phyloP scores from a whole-genome alignment of 1,140 invertebrate species.

The Chrysomallon squamiferum region DNA sequence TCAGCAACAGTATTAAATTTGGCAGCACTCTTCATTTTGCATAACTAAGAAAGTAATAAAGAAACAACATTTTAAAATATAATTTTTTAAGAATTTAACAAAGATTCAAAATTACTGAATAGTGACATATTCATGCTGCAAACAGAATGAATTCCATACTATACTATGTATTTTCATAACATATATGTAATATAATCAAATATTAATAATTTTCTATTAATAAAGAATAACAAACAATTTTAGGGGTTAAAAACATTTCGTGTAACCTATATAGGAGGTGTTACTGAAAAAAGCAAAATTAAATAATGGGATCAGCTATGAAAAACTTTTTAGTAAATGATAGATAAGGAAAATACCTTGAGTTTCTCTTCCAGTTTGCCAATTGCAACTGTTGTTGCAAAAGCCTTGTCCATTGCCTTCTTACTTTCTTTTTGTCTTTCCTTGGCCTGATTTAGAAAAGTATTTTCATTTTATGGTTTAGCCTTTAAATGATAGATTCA shows the following conservation, averaged over 20 bases:
- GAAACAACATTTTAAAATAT: background rate
- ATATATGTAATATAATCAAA: too few species aligned
- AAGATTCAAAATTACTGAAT: too few species aligned
- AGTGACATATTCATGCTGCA: too few species aligned
- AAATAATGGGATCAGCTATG: too few species aligned
- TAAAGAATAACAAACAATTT: too few species aligned
- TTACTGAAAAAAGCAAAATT: too few species aligned
- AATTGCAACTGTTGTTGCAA: conserved; percentile 41
- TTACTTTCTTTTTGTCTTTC: conserved; percentile 52
- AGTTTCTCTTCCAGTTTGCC: conserved; percentile 57
- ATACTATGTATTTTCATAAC: too few species aligned
- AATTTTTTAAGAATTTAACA: conserved; percentile 2
- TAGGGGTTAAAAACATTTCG: too few species aligned
- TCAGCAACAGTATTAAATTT: conserved; percentile 51
- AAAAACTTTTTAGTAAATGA: too few species aligned
- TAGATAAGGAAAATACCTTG: conserved; percentile 47
- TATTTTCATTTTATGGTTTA: background rate
- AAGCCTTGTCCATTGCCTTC: conserved; percentile 44
- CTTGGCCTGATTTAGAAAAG: conserved; percentile 40
- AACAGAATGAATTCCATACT: too few species aligned
- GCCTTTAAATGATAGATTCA: background rate
- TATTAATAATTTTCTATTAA: too few species aligned
- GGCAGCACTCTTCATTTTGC: conserved; percentile 51
- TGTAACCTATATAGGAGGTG: too few species aligned
- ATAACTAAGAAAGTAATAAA: conserved; percentile 40